Evolutionary conservation across 1,140 invertebrate species (phyloP).

Genomic region (Neodiprion pinetum): DNA sequence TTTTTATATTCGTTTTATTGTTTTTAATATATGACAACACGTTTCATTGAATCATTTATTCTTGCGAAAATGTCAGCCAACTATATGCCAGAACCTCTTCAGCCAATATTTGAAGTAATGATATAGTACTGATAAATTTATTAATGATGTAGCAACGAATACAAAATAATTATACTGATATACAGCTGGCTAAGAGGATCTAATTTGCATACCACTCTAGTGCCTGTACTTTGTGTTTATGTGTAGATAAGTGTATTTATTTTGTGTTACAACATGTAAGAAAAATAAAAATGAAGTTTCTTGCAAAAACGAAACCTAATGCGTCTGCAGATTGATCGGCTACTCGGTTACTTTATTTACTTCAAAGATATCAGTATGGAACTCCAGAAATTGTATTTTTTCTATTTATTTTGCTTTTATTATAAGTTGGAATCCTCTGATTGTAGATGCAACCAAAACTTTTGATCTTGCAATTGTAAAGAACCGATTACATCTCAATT

Average conservation of each 20-base stretch:
- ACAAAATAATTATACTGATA: conserved; percentile 24
- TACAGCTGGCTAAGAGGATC: conserved; percentile 36
- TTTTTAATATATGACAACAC: conserved; percentile 58
- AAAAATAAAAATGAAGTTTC: conserved; percentile 42
- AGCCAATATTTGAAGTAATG: conserved; percentile 30
- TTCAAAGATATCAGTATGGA: conserved; percentile 18
- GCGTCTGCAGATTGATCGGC: conserved; percentile 43
- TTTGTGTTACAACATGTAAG: conserved; percentile 43
- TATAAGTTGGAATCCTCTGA: not conserved
- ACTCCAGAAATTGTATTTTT: not conserved
- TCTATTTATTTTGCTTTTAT: not conserved
- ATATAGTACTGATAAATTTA: conserved; percentile 32
- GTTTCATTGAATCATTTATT: conserved; percentile 57
- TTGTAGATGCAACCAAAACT: not conserved
- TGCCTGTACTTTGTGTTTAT: conserved; percentile 11
- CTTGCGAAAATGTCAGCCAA: conserved; percentile 52
- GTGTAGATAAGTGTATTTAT: conserved; percentile 37
- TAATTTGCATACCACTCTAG: conserved; percentile 36
- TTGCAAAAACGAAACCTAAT: conserved; percentile 44
- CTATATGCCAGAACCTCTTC: conserved; percentile 41
- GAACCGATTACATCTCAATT: not conserved
- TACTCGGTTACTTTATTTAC: conserved; percentile 28
- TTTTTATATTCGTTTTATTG: conserved; percentile 34
- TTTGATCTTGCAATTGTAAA: not conserved
- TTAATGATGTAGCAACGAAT: conserved; percentile 20